Evolutionary conservation across 2,888 invertebrate genomes (phyloP).

Genomic region (Hyposoter dolosus): DNA sequence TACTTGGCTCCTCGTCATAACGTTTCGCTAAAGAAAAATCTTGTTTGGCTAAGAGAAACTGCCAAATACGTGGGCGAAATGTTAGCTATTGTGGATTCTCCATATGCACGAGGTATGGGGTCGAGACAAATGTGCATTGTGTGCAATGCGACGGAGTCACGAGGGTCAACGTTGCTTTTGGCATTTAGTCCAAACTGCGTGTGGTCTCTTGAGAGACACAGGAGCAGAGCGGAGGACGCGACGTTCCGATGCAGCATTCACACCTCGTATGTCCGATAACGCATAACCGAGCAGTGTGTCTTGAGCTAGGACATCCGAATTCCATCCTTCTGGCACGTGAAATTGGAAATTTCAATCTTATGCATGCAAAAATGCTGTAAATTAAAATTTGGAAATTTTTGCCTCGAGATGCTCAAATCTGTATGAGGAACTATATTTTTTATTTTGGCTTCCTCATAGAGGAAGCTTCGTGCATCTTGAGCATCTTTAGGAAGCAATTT

Average conservation of each 20-base stretch:
- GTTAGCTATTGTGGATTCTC: constrained; percentile 18
- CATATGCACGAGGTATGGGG: background rate
- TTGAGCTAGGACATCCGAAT: constrained; percentile 3
- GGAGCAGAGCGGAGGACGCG: background rate
- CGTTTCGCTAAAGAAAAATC: too few relatives aligned
- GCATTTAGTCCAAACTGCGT: constrained; percentile 38
- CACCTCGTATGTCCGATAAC: background rate
- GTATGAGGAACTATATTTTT: too few relatives aligned
- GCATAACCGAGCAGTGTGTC: background rate
- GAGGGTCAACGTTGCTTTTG: constrained; percentile 17
- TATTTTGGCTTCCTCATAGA: too few relatives aligned
- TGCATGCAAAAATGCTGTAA: too few relatives aligned
- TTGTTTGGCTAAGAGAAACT: constrained; percentile 8
- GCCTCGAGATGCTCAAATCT: too few relatives aligned
- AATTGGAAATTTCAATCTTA: too few relatives aligned
- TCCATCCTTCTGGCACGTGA: background rate
- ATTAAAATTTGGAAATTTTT: too few relatives aligned
- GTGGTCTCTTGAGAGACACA: constrained; percentile 36
- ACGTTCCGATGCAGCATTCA: constrained; percentile 6
- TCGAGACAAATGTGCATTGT: constrained; percentile 19
- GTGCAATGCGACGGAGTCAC: constrained; percentile 33
- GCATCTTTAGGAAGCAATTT: too few relatives aligned
- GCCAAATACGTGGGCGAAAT: background rate
- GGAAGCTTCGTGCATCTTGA: too few relatives aligned
- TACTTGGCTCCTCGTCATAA: too few relatives aligned